Conservation (phyloP, 1,140 invertebrate species). For the Drosophila nasuta region DNA sequence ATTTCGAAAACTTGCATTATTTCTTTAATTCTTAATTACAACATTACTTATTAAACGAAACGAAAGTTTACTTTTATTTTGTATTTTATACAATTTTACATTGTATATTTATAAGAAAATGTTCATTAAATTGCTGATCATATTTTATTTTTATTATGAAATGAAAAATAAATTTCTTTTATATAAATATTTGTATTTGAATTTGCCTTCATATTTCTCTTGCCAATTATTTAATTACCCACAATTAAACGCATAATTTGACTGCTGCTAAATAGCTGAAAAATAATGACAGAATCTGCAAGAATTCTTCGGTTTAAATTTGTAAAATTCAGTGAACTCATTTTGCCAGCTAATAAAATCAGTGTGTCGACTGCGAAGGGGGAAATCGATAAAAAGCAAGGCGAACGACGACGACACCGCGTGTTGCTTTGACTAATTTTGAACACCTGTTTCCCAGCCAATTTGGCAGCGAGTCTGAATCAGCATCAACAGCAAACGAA, state of each 20-base stretch:
- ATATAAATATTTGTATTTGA: neutral
- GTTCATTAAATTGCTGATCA: no score
- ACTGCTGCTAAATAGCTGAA: neutral
- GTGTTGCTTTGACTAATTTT: slow-evolving; percentile 40
- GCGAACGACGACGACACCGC: neutral
- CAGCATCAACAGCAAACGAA: slow-evolving; percentile 1
- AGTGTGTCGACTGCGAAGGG: neutral
- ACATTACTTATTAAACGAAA: no score
- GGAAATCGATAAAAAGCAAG: slow-evolving; percentile 21
- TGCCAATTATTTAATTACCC: neutral
- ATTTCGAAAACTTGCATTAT: no score
- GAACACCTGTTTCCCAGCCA: slow-evolving; percentile 45
- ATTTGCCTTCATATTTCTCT: neutral
- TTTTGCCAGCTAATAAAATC: slow-evolving; percentile 24
- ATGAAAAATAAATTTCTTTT: neutral
- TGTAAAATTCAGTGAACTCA: neutral
- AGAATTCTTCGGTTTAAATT: slow-evolving; percentile 2
- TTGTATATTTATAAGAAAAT: no score
- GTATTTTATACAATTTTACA: no score
- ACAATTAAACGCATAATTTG: neutral
- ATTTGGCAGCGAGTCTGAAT: slow-evolving; percentile 19
- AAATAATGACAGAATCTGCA: no score
- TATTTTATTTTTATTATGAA: no score
- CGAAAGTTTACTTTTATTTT: no score
- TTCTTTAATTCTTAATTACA: no score